These are phyloP conservation scores for Synanthedon tipuliformis DNA, from an alignment of 2,888 invertebrate genomes.

Conservation along the genomic window DNA sequence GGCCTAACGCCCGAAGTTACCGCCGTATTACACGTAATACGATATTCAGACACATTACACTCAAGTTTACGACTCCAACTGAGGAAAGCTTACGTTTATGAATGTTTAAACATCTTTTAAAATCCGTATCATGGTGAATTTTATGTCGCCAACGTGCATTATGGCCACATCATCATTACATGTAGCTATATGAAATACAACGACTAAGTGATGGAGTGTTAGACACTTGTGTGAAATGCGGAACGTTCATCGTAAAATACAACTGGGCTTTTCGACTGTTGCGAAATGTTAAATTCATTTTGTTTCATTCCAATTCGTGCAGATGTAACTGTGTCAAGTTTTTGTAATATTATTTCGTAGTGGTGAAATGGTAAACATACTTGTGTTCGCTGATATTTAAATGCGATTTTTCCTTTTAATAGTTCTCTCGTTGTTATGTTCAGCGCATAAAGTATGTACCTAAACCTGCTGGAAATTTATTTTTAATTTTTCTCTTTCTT, in stretches of 20 bases:
- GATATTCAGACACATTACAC: conserved; percentile 54
- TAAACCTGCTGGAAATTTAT: too few species aligned
- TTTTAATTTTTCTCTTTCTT: too few species aligned
- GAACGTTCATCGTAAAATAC: not conserved
- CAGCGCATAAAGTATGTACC: too few species aligned
- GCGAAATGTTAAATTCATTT: not conserved
- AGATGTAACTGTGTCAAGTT: too few species aligned
- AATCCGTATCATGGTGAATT: conserved; percentile 42
- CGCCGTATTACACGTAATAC: conserved; percentile 42
- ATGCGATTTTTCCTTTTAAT: too few species aligned
- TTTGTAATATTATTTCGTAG: too few species aligned
- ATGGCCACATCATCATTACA: conserved; percentile 1
- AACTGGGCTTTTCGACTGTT: not conserved
- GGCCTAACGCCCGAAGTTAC: conserved; percentile 48
- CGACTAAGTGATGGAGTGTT: not conserved
- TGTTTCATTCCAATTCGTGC: too few species aligned
- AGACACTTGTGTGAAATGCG: not conserved
- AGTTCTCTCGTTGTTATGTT: too few species aligned
- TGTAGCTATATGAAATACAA: not conserved
- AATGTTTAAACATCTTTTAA: conserved; percentile 62
- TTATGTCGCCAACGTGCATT: conserved; percentile 13
- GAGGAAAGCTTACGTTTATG: conserved; percentile 56
- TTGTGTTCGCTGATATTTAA: too few species aligned
- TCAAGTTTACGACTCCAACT: conserved; percentile 57
- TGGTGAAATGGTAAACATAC: too few species aligned